Evolutionary conservation across 2,888 invertebrate genomes (phyloP), one percentile per base, ranked within the genome.

Genomic region (Aspidapion aeneum): DNA sequence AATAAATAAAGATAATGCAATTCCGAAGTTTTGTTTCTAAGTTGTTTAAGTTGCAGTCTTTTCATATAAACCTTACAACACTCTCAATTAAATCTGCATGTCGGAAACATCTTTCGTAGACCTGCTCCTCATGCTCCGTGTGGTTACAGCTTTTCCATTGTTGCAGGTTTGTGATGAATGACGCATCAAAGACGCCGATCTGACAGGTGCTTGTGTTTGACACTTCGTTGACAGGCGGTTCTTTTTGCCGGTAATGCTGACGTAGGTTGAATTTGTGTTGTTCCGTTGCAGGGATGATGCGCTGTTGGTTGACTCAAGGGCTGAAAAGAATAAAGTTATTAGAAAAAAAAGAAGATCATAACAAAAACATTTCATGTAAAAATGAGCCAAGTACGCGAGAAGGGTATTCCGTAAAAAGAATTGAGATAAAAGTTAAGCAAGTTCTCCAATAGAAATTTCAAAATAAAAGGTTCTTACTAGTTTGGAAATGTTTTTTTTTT

Each of bases 221-320:
- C 70, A 68, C 51, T 66, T 69, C 7, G 72, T 69, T 18, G 71
- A 69, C 18, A 63, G 56, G 52, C 74, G 75, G 20, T 70, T 74
- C 67, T 79, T 79, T 51, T 83, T 79, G 60, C 84, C 80, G 18
- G 7, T 52, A 69, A 85, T 81, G 74, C 85, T 85, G 70, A 86
- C 81, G 78, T 85, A 86, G 2, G 86, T 86, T 65, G 85, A 86
- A 76, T 83, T 84, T 18, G 86, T 86, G 78, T 86, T 86, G 73
- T 84, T 84, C 68, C 86, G 82, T 69, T 86, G 84, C 22, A 87
- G 79, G 65, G 82, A 79, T 63, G 84, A 83, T 9, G 55, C n/a
- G 68, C 83, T 82, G 74, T 84, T 83, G 18, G 78, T 78, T 7
- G 76, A 78, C 58, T 81, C 80, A 21, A 76, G 65, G 62, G 80